Base-by-base conservation (phyloP, 1,140 invertebrate genomes). In the Aphaenogaster floridana region DNA sequence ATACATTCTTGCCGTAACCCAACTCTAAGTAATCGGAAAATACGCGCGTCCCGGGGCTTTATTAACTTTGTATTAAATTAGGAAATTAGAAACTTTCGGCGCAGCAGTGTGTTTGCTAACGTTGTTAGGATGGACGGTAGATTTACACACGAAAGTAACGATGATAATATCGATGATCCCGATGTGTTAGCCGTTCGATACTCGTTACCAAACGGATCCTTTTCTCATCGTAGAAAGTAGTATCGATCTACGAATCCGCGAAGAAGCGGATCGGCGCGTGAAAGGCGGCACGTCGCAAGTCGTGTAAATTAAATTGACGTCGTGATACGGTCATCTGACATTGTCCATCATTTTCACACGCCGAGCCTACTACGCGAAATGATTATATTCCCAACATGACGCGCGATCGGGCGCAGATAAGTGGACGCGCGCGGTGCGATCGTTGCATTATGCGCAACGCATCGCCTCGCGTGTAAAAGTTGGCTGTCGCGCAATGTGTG, bases 351-450 rank as follows among this genome's bases (percentile, higher is more conserved):
- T 36, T 83, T 83, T 13, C 52, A 74, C 52, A 50, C 42, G 42
- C 50, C 39, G 39, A 17, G 42, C 13, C 68, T 50, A 17, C 71
- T 39, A 17, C 17, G 28, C 39, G 69, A 42, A 59, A 84, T 76
- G 54, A 84, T 74, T 72, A 57, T 78, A 87, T 87, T 84, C 78
- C 59, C 69, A 64, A 83, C 89, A 57, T 57, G 59, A 54, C 45
- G 76, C 61, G 88, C 72, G 89, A 90, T 89, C 76, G 74, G 69
- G 9, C 77, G 68, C 61, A 28, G 83, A 89, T 89, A 89, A 89
- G 88, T 80, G 77, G 76, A 86, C 77, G 74, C 71, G 76, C 36
- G 28, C 63, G 52, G 45, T 36, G 52, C 57, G 71, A 50, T 39
- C 50, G 69, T 52, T 86, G 77, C 63, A 78, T 86, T 88, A 87